Evolutionary conservation across 2,113 vertebrate genomes (phyloP).

Genomic region (Phalacrocorax pelagicus): DNA sequence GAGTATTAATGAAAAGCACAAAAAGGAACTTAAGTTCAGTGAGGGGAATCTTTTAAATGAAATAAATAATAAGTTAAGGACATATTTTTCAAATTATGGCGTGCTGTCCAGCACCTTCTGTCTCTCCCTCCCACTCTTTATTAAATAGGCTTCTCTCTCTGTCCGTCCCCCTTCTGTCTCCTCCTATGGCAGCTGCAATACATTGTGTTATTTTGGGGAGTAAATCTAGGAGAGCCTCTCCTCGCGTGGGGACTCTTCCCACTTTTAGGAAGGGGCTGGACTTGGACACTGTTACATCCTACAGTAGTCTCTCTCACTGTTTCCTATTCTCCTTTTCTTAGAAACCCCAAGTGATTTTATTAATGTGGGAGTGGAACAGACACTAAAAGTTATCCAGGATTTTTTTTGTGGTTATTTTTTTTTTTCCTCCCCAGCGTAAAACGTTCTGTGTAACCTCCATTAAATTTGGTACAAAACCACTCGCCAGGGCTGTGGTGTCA

Average conservation of each 20-base stretch:
- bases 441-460: slow-evolving; percentile 99
- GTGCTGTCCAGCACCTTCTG: slow-evolving; percentile 77
- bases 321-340: slow-evolving; percentile 80
- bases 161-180: slow-evolving; percentile 52
- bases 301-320: slow-evolving; percentile 70
- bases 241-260: slow-evolving; percentile 56
- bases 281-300: slow-evolving; percentile 71
- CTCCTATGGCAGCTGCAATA: slow-evolving; percentile 81
- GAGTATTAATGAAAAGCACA: slow-evolving; percentile 99
- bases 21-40: slow-evolving; percentile 92
- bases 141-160: slow-evolving; percentile 65
- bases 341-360: slow-evolving; percentile 79
- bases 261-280: slow-evolving; percentile 67
- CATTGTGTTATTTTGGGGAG: slow-evolving; percentile 72
- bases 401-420: slow-evolving; percentile 83
- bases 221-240: slow-evolving; percentile 69
- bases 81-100: slow-evolving; percentile 76
- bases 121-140: slow-evolving; percentile 71
- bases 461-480: slow-evolving; percentile 99
- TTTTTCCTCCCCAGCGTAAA: slow-evolving; percentile 91
- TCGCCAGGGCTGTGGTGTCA: slow-evolving; percentile 96
- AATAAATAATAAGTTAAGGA: slow-evolving; percentile 77
- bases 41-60: slow-evolving; percentile 78
- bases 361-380: slow-evolving; percentile 82
- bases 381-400: slow-evolving; percentile 82